A percentile compares a stretch with the other conserved stretches of the same genome.
These are phyloP conservation scores for Sinocyclocheilus maitianheensis DNA, from an alignment of 2,113 vertebrate species.

Conservation along the genomic window DNA sequence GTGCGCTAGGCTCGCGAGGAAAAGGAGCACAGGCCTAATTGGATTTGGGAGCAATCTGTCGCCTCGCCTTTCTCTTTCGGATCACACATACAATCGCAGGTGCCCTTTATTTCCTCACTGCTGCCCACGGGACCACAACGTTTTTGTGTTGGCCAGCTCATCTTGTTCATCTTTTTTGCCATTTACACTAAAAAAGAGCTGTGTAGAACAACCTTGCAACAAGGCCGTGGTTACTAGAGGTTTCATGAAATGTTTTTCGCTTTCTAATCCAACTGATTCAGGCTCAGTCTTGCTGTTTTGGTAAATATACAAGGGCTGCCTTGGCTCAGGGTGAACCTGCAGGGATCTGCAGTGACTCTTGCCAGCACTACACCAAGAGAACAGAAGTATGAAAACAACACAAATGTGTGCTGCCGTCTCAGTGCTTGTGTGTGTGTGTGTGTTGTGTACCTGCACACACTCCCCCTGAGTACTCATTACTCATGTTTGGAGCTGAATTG, in stretches of 20 bases:
- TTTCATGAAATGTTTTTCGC: not conserved
- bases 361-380: conserved; percentile 5
- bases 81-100: conserved; percentile 35
- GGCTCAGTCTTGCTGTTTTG: not conserved
- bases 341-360: conserved; percentile 28
- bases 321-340: conserved; percentile 21
- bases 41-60: conserved; percentile 51
- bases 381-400: conserved; percentile 47
- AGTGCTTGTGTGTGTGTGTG: conserved; percentile 42
- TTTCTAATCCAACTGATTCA: not conserved
- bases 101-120: conserved; percentile 35
- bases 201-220: not conserved
- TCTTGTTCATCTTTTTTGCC: not conserved
- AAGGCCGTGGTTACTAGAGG: not conserved
- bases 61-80: conserved; percentile 24
- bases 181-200: conserved; percentile 1
- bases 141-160: not conserved
- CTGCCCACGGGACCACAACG: not conserved
- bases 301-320: not conserved
- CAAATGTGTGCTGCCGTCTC: not conserved
- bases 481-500: conserved; percentile 58
- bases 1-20: conserved; percentile 15
- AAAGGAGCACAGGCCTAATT: conserved; percentile 43
- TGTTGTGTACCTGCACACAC: conserved; percentile 50
- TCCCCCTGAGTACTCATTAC: conserved; percentile 60